Evolutionary conservation across 2,888 invertebrate genomes (phyloP).

Genomic region (Calliscelio sp.): DNA sequence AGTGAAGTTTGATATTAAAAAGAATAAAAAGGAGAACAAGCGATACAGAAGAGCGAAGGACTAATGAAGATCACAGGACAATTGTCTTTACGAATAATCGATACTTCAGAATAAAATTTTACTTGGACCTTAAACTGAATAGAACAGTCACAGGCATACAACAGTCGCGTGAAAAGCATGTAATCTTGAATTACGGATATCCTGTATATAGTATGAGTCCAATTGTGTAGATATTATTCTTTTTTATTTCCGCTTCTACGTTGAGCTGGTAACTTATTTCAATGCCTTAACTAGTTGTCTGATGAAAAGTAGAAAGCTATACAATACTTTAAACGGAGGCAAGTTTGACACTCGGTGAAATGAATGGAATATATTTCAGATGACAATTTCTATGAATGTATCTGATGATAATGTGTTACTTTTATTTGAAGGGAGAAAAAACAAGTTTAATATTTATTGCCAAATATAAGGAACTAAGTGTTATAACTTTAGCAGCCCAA

Average conservation of each 20-base stretch:
- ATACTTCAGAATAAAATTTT: constrained; percentile 30
- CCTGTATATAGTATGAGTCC: constrained; percentile 36
- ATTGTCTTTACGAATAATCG: too few relatives aligned
- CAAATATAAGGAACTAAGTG: too few relatives aligned
- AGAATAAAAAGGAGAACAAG: too few relatives aligned
- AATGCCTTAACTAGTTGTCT: constrained; percentile 49
- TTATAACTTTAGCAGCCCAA: too few relatives aligned
- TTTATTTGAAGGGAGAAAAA: not conserved
- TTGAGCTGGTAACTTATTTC: constrained; percentile 31
- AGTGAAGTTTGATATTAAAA: too few relatives aligned
- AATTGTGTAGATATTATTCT: constrained; percentile 49
- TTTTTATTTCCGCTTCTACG: constrained; percentile 32
- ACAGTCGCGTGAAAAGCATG: constrained; percentile 47
- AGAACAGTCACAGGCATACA: constrained; percentile 32
- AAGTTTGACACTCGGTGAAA: constrained; percentile 43
- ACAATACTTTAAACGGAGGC: constrained; percentile 13
- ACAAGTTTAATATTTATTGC: too few relatives aligned
- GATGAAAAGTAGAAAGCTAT: constrained; percentile 60
- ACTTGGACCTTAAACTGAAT: constrained; percentile 22
- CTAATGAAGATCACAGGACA: too few relatives aligned
- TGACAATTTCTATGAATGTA: constrained; percentile 15
- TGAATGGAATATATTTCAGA: constrained; percentile 9
- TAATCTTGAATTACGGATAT: constrained; percentile 67
- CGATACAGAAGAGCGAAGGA: too few relatives aligned
- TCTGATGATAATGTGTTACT: constrained; percentile 12